Conservation (phyloP, 2,888 invertebrate species). For the Myopa testacea region DNA sequence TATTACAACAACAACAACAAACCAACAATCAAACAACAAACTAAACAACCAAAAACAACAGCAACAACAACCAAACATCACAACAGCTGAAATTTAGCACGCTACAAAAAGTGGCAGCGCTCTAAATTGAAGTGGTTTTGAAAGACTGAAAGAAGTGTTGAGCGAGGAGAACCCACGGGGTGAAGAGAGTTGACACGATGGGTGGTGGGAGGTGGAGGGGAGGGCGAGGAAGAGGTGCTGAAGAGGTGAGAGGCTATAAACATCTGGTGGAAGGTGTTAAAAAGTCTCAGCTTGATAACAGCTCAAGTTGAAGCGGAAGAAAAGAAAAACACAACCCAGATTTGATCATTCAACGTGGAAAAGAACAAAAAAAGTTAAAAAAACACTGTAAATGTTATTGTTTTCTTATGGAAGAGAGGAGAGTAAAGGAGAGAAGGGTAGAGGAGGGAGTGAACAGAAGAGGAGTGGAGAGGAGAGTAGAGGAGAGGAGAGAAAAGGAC, state of each 20-base stretch:
- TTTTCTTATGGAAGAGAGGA: no score
- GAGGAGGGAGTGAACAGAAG: no score
- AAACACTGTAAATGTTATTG: no score
- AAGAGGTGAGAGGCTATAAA: neutral
- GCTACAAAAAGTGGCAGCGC: neutral
- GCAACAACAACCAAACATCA: neutral
- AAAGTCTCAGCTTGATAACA: conserved; percentile 10
- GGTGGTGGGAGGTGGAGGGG: no score
- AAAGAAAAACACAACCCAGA: neutral
- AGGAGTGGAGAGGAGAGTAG: no score
- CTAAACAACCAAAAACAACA: neutral
- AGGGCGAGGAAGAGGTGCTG: neutral
- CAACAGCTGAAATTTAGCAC: conserved; percentile 18
- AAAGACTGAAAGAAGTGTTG: no score
- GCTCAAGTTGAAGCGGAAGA: neutral
- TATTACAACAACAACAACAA: conserved; percentile 19
- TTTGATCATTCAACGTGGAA: neutral
- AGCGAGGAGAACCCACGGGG: no score
- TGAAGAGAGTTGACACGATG: no score
- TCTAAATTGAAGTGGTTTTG: neutral
- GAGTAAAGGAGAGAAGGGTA: no score
- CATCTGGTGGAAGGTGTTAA: conserved; percentile 6
- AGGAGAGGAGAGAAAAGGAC: no score
- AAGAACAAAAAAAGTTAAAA: neutral
- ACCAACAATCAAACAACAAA: neutral